These are phyloP conservation scores for Amphipyra berbera DNA, from an alignment of 2,888 invertebrate species.

Conservation along the genomic window DNA sequence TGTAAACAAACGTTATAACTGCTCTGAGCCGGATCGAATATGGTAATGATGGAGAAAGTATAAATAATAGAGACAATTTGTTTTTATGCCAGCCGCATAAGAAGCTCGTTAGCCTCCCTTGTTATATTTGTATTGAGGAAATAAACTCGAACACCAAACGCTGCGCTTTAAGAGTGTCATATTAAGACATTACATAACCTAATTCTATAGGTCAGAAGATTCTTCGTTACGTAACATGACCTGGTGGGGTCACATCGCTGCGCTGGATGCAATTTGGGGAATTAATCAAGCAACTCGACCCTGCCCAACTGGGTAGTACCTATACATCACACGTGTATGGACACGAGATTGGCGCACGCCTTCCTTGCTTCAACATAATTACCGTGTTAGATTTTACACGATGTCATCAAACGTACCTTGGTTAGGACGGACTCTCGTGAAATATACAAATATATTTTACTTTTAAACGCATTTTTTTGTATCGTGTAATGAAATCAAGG, in stretches of 20 bases:
- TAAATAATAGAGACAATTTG: conserved; percentile 38
- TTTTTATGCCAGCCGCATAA: conserved; percentile 15
- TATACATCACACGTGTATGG: background rate
- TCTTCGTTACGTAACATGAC: conserved; percentile 9
- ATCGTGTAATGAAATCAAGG: no score
- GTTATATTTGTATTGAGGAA: background rate
- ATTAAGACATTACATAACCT: background rate
- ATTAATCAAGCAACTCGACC: conserved; percentile 15
- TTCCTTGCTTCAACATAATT: background rate
- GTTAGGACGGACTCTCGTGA: no score
- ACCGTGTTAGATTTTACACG: background rate
- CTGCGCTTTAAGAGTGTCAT: background rate
- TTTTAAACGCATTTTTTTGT: no score
- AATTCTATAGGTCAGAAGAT: conserved; percentile 16
- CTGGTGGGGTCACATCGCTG: conserved; percentile 2
- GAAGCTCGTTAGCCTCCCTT: background rate
- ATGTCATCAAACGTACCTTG: background rate
- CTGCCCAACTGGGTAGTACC: no score
- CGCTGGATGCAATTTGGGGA: conserved; percentile 29
- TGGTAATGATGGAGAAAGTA: conserved; percentile 27
- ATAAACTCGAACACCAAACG: background rate
- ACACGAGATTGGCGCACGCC: background rate
- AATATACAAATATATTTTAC: no score
- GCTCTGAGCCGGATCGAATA: conserved; percentile 21
- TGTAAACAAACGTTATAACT: conserved; percentile 11